Evolutionary conservation across 2,797 vertebrate species (phyloP), one percentile per base, ranked within the genome.

Genomic region (Sebastes itinus): DNA sequence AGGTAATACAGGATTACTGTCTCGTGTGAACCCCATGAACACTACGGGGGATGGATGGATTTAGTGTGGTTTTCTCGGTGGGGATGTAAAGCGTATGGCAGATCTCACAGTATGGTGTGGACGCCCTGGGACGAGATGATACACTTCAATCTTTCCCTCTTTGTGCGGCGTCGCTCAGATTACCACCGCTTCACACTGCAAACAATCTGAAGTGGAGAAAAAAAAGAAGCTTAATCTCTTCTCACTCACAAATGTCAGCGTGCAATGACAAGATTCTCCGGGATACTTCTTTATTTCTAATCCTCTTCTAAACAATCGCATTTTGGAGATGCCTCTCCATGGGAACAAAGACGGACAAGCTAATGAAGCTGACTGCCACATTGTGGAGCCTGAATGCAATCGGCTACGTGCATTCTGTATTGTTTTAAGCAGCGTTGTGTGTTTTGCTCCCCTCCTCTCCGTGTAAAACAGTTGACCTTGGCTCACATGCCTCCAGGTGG

Each of bases 381-480:
- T 74, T 80, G 80, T 86, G 59, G 14, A 73, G 38, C 64, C 58
- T 68, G 61, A 86, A 77, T 62, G 46, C 72, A 68, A 87, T 82
- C 83, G 63, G 76, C 77, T 61, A 61, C 49, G 38, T 72, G 77
- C 77, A 0, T 80, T 81, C 66, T 74, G 60, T 81, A 64, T 89
- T 58, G 38, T 80, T 49, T 89, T 80, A 72, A 67, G 81, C 75
- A 3, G 55, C 80, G 88, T 85, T 89, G 88, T 90, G 88, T 90
- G 88, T 61, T 77, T 65, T 67, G 68, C 69, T 82, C 61, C 73
- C 71, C 63, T 80, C 77, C 71, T 59, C 80, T 80, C 81, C 63
- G 84, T 87, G 83, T 92, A 88, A 88, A 92, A 89, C 81, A 82
- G 89, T 90, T 93, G 91, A 94, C 94, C 93, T 94, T 94, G 91